Conservation (phyloP, 2,797 vertebrate genomes). For the Antrozous pallidus region DNA sequence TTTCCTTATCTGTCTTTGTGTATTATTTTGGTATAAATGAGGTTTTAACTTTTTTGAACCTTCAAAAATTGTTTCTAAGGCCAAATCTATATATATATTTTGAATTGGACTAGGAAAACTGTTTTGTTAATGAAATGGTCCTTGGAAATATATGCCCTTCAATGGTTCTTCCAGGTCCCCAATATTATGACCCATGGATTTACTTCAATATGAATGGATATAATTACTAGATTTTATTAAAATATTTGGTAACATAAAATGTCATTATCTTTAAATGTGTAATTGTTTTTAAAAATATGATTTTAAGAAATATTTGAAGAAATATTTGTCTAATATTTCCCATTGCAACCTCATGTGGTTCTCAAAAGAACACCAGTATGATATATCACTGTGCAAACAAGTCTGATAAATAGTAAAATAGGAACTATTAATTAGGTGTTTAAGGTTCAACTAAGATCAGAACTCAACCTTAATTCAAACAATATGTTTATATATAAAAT, state of each 20-base stretch:
- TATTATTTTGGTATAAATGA: neutral
- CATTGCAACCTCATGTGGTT: neutral
- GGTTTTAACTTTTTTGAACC: neutral
- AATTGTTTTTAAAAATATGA: constrained; percentile 14
- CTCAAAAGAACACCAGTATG: neutral
- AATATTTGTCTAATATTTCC: neutral
- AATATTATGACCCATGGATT: neutral
- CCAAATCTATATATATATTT: neutral
- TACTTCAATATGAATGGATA: neutral
- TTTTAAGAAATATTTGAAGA: constrained; percentile 30
- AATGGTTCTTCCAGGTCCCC: neutral
- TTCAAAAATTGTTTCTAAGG: neutral
- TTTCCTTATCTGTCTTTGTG: neutral
- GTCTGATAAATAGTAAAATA: constrained; percentile 21
- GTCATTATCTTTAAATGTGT: neutral
- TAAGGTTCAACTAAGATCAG: neutral
- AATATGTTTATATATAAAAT: constrained; percentile 61
- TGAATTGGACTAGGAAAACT: neutral
- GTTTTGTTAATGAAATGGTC: neutral
- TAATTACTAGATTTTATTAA: neutral
- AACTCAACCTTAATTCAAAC: constrained; percentile 27
- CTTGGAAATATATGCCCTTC: neutral
- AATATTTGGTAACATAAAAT: constrained; percentile 3
- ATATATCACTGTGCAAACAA: neutral
- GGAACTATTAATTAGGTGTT: constrained; percentile 47